Percentiles rank a stretch among this genome's conserved stretches.
Evolutionary conservation across 2,113 vertebrate genomes (phyloP).

Genomic region (Aramus guarauna): DNA sequence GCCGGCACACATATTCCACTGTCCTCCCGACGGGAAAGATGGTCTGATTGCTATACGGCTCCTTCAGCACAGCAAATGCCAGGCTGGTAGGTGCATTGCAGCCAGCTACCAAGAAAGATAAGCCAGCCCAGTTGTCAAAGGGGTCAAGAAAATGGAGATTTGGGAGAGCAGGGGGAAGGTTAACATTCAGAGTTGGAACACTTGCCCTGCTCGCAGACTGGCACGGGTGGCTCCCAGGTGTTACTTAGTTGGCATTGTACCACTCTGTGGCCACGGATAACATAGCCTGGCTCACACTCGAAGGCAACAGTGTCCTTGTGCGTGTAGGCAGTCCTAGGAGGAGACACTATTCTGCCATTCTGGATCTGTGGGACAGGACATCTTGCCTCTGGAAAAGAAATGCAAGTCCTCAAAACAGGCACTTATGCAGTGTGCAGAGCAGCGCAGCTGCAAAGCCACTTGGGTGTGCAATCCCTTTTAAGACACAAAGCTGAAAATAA

Average conservation of each 20-base stretch:
- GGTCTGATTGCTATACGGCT: neutral
- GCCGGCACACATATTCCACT: neutral
- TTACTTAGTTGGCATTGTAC: constrained; percentile 27
- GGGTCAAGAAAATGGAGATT: neutral
- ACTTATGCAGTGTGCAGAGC: fast-evolving
- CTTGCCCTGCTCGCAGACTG: constrained; percentile 57
- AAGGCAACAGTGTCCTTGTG: constrained; percentile 44
- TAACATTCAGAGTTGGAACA: fast-evolving
- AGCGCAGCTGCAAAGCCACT: neutral
- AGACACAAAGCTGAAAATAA: neutral
- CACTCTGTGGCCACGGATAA: constrained; percentile 14
- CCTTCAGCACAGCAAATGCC: neutral
- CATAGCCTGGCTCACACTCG: constrained; percentile 57
- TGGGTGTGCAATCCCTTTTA: neutral
- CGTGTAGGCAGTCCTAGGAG: neutral
- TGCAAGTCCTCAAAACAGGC: neutral
- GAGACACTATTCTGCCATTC: constrained; percentile 37
- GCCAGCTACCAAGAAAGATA: neutral
- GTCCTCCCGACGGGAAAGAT: neutral
- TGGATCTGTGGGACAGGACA: constrained; percentile 39
- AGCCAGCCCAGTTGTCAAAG: neutral
- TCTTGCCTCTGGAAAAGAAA: neutral
- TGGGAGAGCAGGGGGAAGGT: neutral
- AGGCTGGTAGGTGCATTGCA: neutral
- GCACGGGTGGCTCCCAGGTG: constrained; percentile 57